Evolutionary conservation across 1,140 invertebrate species (phyloP), one percentile per base, ranked within the genome.

Genomic region (Leptinotarsa undecemlineata): DNA sequence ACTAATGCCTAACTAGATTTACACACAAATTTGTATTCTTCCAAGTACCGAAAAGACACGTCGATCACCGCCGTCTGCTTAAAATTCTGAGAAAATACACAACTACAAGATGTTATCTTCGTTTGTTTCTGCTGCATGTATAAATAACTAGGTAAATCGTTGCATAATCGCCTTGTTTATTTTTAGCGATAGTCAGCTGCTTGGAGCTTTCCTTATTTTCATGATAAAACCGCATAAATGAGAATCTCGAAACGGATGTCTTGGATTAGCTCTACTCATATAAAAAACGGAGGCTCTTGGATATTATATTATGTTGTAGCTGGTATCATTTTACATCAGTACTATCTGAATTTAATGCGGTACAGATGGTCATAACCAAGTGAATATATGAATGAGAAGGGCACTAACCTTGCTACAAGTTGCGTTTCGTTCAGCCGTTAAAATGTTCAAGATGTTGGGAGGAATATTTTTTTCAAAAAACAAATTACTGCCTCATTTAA

Each of bases 1-100:
- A 57, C 51, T 19, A 19, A 57, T 57, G 51, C n/a, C 51, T n/a
- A n/a, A 57, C 51, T 19, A 57, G 51, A 57, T 57, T 57, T 57
- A 57, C n/a, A 57, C 17, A 57, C 51, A 57, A 57, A 57, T 57
- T 57, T 57, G 51, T 57, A 57, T 57, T 57, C 51, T 57, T 57
- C 51, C 13, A 57, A 57, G 51, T 57, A 57, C 51, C 51, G 51
- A 57, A 57, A 57, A 57, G 51, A 8, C 15, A 19, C 51, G 51
- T 57, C 51, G 51, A 57, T 57, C 51, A 57, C 51, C 14, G 17
- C 51, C 51, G 51, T 19, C n/a, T 19, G 51, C n/a, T 57, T 57
- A 19, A 57, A 57, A 57, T 57, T 57, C 51, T 57, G 15, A 19
- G 51, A 57, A 57, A 57, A 57, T 19, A 57, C 13, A 5, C 17